Evolutionary conservation across 2,888 invertebrate species (phyloP), one percentile per base, ranked within the genome.

Genomic region (Drosophila meridiana): DNA sequence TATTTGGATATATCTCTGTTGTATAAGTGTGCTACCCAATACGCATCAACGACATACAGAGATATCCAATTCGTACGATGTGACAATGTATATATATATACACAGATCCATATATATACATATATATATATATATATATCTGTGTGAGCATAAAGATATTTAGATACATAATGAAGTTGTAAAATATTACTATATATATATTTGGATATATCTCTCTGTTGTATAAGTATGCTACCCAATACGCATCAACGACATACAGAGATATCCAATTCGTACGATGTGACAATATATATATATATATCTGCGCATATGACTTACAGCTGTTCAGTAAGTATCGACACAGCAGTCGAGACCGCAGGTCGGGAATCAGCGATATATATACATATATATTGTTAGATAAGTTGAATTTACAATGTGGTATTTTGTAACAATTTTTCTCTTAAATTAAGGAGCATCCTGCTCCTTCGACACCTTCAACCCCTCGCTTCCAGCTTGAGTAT

Each of bases 71-170:
- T 20, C 20, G 20, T 1, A 20, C 20, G 20, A 20, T 20, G 20
- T 20, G 20, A 20, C 20, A 20, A 20, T 20, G 1, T 20, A 20
- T 20, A 20, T 20, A 20, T 20, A 20, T 20, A 20, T 20, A 36
- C 20, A 20, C 20, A 20, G 20, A 20, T 20, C 20, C 20, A 20
- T 20, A 20, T 20, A 20, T 20, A 20, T 20, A 20, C 1, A 20
- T 20, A 20, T 20, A 20, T 26, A 34, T 13, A 38, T 57, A 26
- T 4, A 7, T 30, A 48, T 14, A 11, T 6, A 26, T 45, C 5
- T 47, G 28, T 47, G 13, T 14, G 14, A 3, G 9, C 38, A 43
- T 59, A 30, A n/a, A 55, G 38, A 63, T 69, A 69, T 45, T 50
- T 52, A 53, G 50, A 53, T 43, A 59, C 56, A 60, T 50, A 40